phyloP scores from a whole-genome alignment of 23 tunicate species.

The Styela plicata region DNA sequence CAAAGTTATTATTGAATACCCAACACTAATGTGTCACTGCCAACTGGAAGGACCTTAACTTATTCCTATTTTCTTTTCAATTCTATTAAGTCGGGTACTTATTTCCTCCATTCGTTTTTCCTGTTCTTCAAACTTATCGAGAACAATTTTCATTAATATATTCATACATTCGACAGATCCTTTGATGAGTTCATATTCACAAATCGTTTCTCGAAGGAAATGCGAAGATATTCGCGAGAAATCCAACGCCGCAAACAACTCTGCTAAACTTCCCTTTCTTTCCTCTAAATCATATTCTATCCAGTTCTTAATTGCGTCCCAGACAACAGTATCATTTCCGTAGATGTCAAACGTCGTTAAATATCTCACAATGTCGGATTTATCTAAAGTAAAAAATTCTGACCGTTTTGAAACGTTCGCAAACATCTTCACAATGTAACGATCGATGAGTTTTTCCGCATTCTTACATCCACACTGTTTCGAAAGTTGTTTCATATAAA shows the following conservation, averaged over 20 bases:
- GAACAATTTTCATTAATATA: too few species aligned
- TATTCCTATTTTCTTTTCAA: background rate
- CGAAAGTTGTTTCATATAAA: background rate
- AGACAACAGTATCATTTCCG: background rate
- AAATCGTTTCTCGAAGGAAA: background rate
- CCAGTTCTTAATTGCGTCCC: background rate
- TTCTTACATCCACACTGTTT: background rate
- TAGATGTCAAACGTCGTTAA: background rate
- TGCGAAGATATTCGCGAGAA: background rate
- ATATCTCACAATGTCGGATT: background rate
- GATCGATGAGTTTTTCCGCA: background rate
- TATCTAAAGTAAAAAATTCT: background rate
- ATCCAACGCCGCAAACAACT: background rate
- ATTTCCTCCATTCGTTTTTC: background rate
- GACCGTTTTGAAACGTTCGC: background rate
- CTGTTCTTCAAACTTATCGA: background rate
- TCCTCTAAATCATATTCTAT: background rate
- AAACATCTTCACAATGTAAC: background rate
- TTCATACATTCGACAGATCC: background rate
- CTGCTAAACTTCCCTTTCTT: background rate
- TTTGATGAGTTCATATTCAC: background rate
- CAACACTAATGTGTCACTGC: background rate
- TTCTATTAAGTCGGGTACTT: background rate
- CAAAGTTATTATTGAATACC: background rate
- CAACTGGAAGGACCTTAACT: too few species aligned